phyloP scores from a whole-genome alignment of 1,140 invertebrate genomes.

The Drosophila varians region DNA sequence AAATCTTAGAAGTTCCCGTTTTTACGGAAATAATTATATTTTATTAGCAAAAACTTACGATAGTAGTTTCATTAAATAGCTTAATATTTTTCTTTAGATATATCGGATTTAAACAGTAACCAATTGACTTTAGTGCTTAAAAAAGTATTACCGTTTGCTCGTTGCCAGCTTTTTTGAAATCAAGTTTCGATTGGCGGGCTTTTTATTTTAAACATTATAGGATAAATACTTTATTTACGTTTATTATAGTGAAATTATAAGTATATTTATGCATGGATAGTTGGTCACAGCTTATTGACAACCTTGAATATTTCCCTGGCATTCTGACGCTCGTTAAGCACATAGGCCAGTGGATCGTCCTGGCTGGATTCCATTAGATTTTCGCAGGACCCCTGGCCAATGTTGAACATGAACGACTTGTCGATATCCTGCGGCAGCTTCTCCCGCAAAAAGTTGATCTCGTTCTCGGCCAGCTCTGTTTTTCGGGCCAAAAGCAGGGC shows the following conservation, averaged over 20 bases:
- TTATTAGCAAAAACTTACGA: not conserved
- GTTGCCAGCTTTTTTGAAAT: not conserved
- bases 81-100: not conserved
- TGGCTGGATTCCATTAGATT: conserved; percentile 77
- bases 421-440: conserved; percentile 90
- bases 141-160: not conserved
- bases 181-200: not conserved
- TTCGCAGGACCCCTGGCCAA: conserved; percentile 86
- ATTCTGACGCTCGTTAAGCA: conserved; percentile 61
- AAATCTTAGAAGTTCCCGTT: too few relatives aligned
- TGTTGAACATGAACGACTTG: conserved; percentile 91
- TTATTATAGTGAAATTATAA: not conserved
- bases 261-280: not conserved
- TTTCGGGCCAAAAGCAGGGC: conserved; percentile 92
- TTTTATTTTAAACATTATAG: not conserved
- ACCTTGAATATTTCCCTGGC: conserved; percentile 49
- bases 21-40: too few relatives aligned
- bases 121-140: not conserved
- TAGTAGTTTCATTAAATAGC: not conserved
- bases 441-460: conserved; percentile 84
- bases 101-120: not conserved
- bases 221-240: not conserved
- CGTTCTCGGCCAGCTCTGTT: conserved; percentile 85
- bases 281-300: conserved; percentile 42
- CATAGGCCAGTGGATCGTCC: conserved; percentile 77